These are phyloP conservation scores for Hoplostethus mediterraneus DNA, from an alignment of 2,797 vertebrate species.

Conservation along the genomic window DNA sequence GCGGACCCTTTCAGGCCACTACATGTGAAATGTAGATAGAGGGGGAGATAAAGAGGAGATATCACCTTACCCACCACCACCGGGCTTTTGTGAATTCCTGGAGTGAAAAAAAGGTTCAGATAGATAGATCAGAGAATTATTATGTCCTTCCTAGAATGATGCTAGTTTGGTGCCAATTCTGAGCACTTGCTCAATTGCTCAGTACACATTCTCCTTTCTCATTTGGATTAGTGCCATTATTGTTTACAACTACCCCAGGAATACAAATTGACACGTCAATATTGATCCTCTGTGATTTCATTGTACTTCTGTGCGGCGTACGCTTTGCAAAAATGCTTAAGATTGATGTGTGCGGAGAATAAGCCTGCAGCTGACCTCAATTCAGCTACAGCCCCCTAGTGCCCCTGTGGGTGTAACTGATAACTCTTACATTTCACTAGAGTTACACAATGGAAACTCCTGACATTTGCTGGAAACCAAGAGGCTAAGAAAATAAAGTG, in stretches of 20 bases:
- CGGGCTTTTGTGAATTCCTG: constrained; percentile 11
- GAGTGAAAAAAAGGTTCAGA: constrained; percentile 10
- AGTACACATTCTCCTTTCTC: neutral
- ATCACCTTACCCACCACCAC: neutral
- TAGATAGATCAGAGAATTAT: neutral
- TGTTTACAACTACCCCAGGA: neutral
- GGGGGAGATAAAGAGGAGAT: constrained; percentile 6
- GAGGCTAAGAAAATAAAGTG: too few species aligned
- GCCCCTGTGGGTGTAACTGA: constrained; percentile 32
- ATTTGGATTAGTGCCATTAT: neutral
- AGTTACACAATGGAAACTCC: neutral
- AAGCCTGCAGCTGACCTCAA: neutral
- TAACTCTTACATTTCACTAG: constrained; percentile 41
- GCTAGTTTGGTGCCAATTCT: neutral
- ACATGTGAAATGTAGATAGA: constrained; percentile 28
- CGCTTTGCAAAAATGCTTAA: neutral
- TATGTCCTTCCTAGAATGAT: neutral
- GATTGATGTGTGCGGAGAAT: too few species aligned
- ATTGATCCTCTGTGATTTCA: neutral
- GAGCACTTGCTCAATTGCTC: neutral
- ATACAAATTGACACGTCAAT: neutral
- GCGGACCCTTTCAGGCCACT: constrained; percentile 18
- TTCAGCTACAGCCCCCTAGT: neutral
- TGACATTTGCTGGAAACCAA: neutral
- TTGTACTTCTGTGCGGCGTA: neutral